A percentile compares a stretch with the other conserved stretches of the same genome.
phyloP scores from a whole-genome alignment of 92 coral and sea anemone species.

The Palythoa caribaeorum region DNA sequence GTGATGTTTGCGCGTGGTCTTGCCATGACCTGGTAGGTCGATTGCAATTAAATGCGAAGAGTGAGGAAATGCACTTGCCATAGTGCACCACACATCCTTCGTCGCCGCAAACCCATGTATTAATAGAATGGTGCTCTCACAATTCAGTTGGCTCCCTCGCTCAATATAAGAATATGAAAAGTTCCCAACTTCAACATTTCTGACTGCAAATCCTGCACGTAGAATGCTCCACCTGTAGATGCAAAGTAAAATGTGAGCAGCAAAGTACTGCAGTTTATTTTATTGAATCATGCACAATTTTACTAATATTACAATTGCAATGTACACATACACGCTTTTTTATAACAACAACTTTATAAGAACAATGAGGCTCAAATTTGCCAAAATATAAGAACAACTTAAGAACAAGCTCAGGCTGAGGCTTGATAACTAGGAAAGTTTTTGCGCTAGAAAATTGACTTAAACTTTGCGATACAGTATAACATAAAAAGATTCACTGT shows the following conservation, averaged over 20 bases:
- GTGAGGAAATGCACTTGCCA: conserved; percentile 74
- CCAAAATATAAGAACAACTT: too few species aligned
- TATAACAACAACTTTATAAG: too few species aligned
- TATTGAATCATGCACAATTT: not conserved
- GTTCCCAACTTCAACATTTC: conserved; percentile 71
- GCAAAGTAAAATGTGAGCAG: not conserved
- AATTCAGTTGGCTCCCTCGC: conserved; percentile 61
- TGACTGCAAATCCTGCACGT: conserved; percentile 73
- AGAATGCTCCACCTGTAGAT: conserved; percentile 64
- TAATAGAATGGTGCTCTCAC: conserved; percentile 63
- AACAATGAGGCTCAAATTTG: too few species aligned
- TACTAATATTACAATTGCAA: not conserved
- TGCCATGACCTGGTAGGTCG: conserved; percentile 98
- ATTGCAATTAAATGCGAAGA: conserved; percentile 79
- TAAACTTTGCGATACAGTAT: too few species aligned
- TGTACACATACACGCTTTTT: too few species aligned
- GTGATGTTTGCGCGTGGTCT: conserved; percentile 84
- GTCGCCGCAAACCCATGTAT: conserved; percentile 92
- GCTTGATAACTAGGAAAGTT: too few species aligned
- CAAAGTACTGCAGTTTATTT: not conserved
- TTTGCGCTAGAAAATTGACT: too few species aligned
- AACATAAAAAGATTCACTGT: too few species aligned
- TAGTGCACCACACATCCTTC: conserved; percentile 81
- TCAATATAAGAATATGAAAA: conserved; percentile 84
- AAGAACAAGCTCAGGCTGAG: too few species aligned